Evolutionary conservation across 2,113 vertebrate genomes (phyloP).

Genomic region (Thermophis baileyi): DNA sequence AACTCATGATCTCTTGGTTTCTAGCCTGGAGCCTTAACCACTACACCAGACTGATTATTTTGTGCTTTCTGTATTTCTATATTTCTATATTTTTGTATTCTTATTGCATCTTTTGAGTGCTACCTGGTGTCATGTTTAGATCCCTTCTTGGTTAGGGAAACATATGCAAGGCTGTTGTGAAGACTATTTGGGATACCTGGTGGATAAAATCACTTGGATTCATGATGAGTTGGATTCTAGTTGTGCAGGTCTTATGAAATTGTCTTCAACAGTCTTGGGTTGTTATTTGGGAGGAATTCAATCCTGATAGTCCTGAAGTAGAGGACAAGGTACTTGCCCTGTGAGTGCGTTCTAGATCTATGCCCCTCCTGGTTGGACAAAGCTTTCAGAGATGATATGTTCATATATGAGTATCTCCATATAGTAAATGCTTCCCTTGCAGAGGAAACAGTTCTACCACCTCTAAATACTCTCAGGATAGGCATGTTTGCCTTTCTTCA

Average conservation of each 20-base stretch:
- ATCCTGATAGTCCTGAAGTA: neutral
- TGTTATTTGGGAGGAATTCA: neutral
- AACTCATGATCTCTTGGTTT: neutral
- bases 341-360: neutral
- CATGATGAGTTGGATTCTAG: neutral
- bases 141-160: neutral
- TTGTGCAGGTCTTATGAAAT: neutral
- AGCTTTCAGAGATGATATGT: neutral
- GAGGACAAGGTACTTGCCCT: neutral
- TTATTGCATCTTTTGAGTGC: neutral
- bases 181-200: neutral
- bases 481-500: neutral
- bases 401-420: neutral
- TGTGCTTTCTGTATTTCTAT: neutral
- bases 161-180: neutral
- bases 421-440: neutral
- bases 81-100: neutral
- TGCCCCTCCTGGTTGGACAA: neutral
- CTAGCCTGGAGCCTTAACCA: neutral
- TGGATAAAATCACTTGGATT: neutral
- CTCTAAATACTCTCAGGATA: neutral
- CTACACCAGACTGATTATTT: neutral
- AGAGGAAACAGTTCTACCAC: neutral
- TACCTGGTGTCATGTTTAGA: neutral
- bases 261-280: neutral